Evolutionary conservation across 2,113 vertebrate species (phyloP).

Genomic region (Apodemus speciosus): DNA sequence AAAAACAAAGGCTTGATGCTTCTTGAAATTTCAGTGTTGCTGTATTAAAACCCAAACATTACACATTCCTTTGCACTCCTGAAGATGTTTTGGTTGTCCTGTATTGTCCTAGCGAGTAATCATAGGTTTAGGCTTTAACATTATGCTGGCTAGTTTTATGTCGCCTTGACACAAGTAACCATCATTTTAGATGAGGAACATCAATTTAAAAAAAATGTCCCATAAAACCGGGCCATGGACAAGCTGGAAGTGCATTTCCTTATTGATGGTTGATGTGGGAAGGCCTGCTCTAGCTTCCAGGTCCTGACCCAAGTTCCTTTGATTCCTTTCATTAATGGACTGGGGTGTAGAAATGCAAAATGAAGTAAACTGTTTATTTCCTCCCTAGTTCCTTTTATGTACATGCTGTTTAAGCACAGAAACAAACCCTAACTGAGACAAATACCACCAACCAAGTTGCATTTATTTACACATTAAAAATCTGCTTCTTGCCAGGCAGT

Average conservation of each 20-base stretch:
- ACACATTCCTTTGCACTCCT: not conserved
- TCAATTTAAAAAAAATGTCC: not conserved
- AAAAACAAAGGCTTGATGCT: not conserved
- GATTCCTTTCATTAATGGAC: not conserved
- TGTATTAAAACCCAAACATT: not conserved
- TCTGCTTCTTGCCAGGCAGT: not conserved
- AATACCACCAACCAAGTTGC: not conserved
- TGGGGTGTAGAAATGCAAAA: not conserved
- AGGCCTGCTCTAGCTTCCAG: too few species aligned
- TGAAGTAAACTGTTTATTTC: not conserved
- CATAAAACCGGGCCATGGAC: too few species aligned
- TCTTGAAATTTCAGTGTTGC: not conserved
- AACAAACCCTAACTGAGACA: not conserved
- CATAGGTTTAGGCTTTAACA: not conserved
- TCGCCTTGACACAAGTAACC: too few species aligned
- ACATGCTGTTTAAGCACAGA: not conserved
- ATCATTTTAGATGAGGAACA: not conserved
- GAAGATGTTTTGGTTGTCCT: not conserved
- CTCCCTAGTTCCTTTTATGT: not conserved
- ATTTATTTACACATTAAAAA: not conserved
- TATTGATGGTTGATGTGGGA: not conserved
- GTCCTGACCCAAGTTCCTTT: not conserved
- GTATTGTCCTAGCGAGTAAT: not conserved
- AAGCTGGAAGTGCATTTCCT: not conserved
- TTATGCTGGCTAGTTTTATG: not conserved